Conservation (phyloP, 2,113 vertebrate species). For the Oryzias curvinotus region DNA sequence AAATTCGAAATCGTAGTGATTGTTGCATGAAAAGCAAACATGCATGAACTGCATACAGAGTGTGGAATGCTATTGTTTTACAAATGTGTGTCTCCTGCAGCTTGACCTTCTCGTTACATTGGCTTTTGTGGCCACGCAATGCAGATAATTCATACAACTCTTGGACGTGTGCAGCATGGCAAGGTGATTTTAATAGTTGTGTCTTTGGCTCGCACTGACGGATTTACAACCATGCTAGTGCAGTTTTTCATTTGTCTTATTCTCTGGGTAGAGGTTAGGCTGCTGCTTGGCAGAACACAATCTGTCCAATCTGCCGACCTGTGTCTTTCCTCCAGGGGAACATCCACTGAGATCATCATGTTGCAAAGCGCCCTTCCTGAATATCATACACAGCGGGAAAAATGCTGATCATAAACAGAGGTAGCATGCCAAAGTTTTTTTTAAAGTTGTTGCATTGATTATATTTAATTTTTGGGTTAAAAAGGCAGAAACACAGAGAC, state of each 20-base stretch:
- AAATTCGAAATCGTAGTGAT: not conserved
- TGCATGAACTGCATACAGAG: constrained; percentile 2
- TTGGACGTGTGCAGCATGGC: constrained; percentile 17
- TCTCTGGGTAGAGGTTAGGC: constrained; percentile 58
- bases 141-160: constrained; percentile 25
- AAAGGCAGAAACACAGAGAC: constrained; percentile 22
- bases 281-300: constrained; percentile 54
- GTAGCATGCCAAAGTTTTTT: constrained; percentile 5
- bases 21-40: not conserved
- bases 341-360: constrained; percentile 29
- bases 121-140: constrained; percentile 9
- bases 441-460: constrained; percentile 25
- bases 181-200: constrained; percentile 46
- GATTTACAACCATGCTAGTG: constrained; percentile 65
- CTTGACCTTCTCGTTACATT: constrained; percentile 30
- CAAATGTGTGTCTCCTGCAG: constrained; percentile 6
- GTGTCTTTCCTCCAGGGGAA: constrained; percentile 45
- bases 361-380: constrained; percentile 1
- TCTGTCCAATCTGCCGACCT: constrained; percentile 22
- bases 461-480: constrained; percentile 38
- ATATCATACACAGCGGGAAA: constrained; percentile 35
- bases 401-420: constrained; percentile 4
- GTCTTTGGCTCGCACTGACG: constrained; percentile 45
- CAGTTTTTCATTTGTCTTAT: constrained; percentile 74
- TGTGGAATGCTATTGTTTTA: constrained; percentile 6